Base-by-base conservation (phyloP, 2,113 vertebrate species). In the Bostrychus sinensis region DNA sequence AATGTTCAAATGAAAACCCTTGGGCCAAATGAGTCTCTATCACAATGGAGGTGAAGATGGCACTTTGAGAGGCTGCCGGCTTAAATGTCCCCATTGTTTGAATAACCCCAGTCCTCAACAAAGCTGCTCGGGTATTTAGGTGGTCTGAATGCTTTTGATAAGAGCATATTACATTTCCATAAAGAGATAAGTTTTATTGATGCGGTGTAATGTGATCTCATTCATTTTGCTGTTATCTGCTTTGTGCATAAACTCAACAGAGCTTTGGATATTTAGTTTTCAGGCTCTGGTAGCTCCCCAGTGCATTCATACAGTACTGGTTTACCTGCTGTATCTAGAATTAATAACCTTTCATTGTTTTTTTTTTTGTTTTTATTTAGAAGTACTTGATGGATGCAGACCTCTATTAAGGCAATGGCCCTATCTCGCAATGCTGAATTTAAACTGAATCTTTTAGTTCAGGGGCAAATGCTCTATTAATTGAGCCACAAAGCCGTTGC, bases 21-120 rank as follows among this genome's bases (percentile, higher is more conserved):
- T 77, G 62, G 48, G 51, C 61, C 45, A n/a, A 26, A 54, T 55
- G 17, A 72, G 62, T 69, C 60, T 48, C 45, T 38, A 36, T 78
- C 36, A 59, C 66, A 59, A 67, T 62, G 55, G 56, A 41, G 67
- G 37, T 46, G 45, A 80, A 72, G 81, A 84, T 82, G 78, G 58
- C 71, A 41, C 60, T 17, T n/a, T 75, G 51, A 61, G 62, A 62
- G 66, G 68, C 63, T 60, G 66, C 19, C 32, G 22, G 80, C 75
- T 84, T 70, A 68, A 11, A 79, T 88, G 62, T 84, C 78, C 60
- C 26, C 28, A 32, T 56, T 36, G 10, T 30, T n/a, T 50, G 55
- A 53, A 65, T 57, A 42, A 70, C 66, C 4, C 39, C 72, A 56
- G 34, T 77, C 70, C 37, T 53, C 59, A 59, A 69, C 38, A 78